phyloP scores from a whole-genome alignment of 2,113 vertebrate genomes.

The Xenus cinereus region DNA sequence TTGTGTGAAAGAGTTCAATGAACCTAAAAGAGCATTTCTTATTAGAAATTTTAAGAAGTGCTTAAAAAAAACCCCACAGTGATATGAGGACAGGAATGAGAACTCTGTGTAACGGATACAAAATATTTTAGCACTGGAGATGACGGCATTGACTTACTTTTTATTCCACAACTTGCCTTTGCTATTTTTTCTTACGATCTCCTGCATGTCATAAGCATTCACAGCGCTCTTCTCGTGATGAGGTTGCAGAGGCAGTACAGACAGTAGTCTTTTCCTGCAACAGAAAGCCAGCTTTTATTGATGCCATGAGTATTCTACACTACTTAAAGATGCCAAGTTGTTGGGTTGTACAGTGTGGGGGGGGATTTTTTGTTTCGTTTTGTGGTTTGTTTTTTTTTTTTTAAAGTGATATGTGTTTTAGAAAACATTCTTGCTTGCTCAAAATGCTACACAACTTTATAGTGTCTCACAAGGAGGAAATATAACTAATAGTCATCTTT shows the following conservation, averaged over 20 bases:
- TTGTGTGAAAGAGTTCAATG: background rate
- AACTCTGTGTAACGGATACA: background rate
- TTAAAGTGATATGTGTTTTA: background rate
- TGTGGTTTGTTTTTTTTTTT: background rate
- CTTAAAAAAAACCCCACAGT: background rate
- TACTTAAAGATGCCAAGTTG: background rate
- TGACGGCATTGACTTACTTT: background rate
- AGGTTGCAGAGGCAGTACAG: background rate
- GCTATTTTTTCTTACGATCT: background rate
- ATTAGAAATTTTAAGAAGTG: background rate
- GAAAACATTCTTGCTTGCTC: background rate
- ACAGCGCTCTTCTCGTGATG: background rate
- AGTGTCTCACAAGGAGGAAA: background rate
- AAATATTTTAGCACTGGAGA: background rate
- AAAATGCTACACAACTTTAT: background rate
- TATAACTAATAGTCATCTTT: background rate
- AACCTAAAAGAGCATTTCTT: background rate
- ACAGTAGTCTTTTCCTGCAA: background rate
- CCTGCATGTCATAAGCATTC: accelerated
- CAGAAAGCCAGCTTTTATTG: background rate
- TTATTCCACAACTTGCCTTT: background rate
- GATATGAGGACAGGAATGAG: background rate
- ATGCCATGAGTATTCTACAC: background rate
- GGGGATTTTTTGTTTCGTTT: no score
- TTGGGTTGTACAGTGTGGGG: background rate